Conservation (phyloP, 2,888 invertebrate species). For the Noctua comes region DNA sequence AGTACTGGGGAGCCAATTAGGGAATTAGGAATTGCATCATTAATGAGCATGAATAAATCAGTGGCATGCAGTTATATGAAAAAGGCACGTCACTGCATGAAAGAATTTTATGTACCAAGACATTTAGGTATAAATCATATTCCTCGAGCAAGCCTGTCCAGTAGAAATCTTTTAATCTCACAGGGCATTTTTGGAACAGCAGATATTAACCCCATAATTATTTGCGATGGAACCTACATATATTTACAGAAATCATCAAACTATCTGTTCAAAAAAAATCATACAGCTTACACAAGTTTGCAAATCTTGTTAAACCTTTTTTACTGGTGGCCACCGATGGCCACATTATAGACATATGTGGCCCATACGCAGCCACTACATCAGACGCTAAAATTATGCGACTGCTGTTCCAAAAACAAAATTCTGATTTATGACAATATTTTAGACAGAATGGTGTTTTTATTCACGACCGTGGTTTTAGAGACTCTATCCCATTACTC, state of each 20-base stretch:
- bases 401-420: conserved; percentile 21
- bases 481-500: conserved; percentile 11
- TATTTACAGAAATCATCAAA: conserved; percentile 3
- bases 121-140: conserved; percentile 23
- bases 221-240: conserved; percentile 2
- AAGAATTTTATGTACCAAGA: conserved; percentile 15
- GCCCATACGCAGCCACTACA: conserved; percentile 10
- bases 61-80: conserved; percentile 10
- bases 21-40: conserved; percentile 9
- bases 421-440: conserved; percentile 16
- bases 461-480: conserved; percentile 12
- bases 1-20: conserved; percentile 19
- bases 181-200: conserved; percentile 14
- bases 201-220: conserved; percentile 9
- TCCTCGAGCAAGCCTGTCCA: conserved; percentile 1
- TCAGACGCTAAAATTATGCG: conserved; percentile 15
- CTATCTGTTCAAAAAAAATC: conserved; percentile 16
- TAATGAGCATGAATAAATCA: conserved; percentile 10
- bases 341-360: conserved; percentile 12
- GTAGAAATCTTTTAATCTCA: conserved; percentile 24
- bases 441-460: conserved; percentile 14
- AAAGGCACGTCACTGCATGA: conserved; percentile 7
- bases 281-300: conserved; percentile 18
- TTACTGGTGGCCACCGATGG: conserved; percentile 1
- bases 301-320: conserved; percentile 14